Conservation (phyloP, 2,113 vertebrate species). For the Chrysochloris asiatica region DNA sequence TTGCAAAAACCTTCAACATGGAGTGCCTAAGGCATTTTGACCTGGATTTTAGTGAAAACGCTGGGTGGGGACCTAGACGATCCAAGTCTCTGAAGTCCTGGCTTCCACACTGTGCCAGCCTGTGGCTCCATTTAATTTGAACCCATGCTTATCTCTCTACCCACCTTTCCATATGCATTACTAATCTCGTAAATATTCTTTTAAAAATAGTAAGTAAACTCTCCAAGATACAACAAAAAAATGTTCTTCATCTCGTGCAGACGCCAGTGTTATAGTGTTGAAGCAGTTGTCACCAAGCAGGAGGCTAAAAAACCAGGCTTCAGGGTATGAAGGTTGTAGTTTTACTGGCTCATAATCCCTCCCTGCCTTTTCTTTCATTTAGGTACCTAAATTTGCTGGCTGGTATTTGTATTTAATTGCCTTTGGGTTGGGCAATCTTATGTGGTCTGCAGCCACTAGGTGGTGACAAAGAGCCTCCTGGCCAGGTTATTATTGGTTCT, state of each 20-base stretch:
- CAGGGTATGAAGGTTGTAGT: background rate
- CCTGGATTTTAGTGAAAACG: constrained; percentile 56
- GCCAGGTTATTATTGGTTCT: background rate
- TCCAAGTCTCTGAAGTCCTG: background rate
- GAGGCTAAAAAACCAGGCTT: background rate
- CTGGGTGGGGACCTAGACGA: background rate
- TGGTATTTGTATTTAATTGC: accelerated
- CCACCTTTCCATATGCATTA: background rate
- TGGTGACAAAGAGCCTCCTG: constrained; percentile 60
- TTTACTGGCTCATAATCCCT: background rate
- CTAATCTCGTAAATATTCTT: constrained; percentile 22
- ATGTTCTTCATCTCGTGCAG: background rate
- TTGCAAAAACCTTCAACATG: background rate
- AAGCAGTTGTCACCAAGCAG: background rate
- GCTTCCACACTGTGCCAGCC: background rate
- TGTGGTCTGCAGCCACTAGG: constrained; percentile 24
- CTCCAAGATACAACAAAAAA: background rate
- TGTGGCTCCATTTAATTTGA: background rate
- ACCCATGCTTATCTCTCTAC: background rate
- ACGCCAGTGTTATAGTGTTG: background rate
- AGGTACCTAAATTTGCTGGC: background rate
- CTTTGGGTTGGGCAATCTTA: background rate
- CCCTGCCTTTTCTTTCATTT: background rate
- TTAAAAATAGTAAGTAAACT: background rate
- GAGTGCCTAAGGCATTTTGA: background rate